Conservation (phyloP, 2,888 invertebrate species). For the Seira ritae region DNA sequence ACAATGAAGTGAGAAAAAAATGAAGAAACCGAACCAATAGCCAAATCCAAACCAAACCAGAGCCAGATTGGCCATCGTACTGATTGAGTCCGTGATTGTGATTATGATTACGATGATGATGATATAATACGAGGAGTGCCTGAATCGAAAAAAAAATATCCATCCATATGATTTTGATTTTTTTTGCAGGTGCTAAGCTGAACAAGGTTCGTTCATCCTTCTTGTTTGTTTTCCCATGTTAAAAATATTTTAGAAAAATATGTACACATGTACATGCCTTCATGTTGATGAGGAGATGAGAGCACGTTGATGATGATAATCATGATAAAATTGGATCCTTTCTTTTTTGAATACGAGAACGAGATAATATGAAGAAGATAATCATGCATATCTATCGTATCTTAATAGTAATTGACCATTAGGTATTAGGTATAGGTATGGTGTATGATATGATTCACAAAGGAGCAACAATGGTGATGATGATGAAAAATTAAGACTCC, state of each 20-base stretch:
- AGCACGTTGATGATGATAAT: neutral
- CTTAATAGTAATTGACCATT: constrained; percentile 11
- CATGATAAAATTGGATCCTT: constrained; percentile 16
- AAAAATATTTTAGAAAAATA: constrained; percentile 5
- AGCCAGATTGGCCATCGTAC: no score
- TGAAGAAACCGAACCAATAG: no score
- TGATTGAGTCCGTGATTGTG: constrained; percentile 2
- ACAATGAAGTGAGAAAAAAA: constrained; percentile 6
- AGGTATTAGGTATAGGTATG: no score
- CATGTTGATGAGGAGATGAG: neutral
- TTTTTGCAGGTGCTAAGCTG: constrained; percentile 8
- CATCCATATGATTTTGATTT: constrained; percentile 24
- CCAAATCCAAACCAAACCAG: no score
- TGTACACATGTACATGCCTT: neutral
- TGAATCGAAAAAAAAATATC: constrained; percentile 15
- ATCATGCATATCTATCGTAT: constrained; percentile 17
- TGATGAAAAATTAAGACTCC: neutral
- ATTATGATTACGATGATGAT: neutral
- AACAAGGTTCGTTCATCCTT: constrained; percentile 15
- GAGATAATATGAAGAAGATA: constrained; percentile 14
- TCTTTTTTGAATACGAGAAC: constrained; percentile 15
- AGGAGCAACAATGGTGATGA: neutral
- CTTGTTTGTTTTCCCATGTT: no score
- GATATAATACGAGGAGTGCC: constrained; percentile 20
- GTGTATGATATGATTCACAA: no score